Evolutionary conservation across 2,888 invertebrate species (phyloP), one percentile per base, ranked within the genome.

Genomic region (Ypsolopha sequella): DNA sequence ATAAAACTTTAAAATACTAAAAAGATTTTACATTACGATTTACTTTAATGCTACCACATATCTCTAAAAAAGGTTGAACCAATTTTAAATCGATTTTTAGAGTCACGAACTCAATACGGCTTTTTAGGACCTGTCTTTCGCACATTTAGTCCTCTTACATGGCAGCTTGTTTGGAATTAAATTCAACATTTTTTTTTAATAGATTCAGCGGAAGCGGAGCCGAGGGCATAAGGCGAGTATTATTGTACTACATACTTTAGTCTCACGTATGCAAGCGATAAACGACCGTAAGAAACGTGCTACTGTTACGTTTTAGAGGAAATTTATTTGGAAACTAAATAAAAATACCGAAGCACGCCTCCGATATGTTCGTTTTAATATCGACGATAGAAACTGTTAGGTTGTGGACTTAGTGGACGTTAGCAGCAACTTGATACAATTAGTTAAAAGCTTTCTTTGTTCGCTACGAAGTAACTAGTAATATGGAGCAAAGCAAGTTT

Each of bases 291-390:
- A 24, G 24, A 24, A 24, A 24, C 24, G 24, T 24, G 4, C 24
- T 24, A 4, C 39, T 49, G 39, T 41, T 49, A 50, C 52, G 36
- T 49, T 53, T 50, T 52, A 55, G 11, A 49, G 39, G 41, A 60
- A 64, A 65, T 68, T 64, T 68, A 66, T 70, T 62, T 60, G 56
- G 58, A 61, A 65, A 66, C 65, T 65, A 65, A 68, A 70, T 68
- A 69, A 67, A 69, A 66, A 69, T 76, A 65, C 70, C 70, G 49
- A 60, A 58, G 60, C 65, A 63, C 59, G 58, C 60, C 54, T 65
- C 65, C 70, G 67, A 70, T 74, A 70, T 69, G 68, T 73, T 67
- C 60, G 60, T 60, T 65, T 65, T 68, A 67, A 66, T 68, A 70
- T 64, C 64, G 68, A 62, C 65, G 60, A 66, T 65, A 62, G 65